phyloP scores from a whole-genome alignment of 2,888 invertebrate species.

The Autographa gamma region DNA sequence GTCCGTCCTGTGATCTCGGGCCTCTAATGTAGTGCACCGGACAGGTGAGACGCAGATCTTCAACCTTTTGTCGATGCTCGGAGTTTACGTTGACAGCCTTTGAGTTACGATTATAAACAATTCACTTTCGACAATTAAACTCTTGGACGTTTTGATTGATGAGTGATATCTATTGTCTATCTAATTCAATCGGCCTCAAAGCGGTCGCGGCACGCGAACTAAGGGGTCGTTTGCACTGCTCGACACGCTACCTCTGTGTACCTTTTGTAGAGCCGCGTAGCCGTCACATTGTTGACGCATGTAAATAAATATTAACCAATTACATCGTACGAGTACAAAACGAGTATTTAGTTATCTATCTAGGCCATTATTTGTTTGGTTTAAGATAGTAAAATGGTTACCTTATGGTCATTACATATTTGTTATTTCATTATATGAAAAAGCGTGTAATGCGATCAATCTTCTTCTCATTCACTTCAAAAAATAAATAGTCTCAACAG shows the following conservation, averaged over 20 bases:
- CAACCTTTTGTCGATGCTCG: conserved; percentile 73
- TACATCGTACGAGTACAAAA: conserved; percentile 21
- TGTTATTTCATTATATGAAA: neutral
- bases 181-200: conserved; percentile 78
- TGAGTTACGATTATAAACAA: conserved; percentile 53
- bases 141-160: conserved; percentile 79
- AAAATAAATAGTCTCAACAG: conserved; percentile 12
- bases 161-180: conserved; percentile 77
- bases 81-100: conserved; percentile 33
- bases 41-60: conserved; percentile 74
- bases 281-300: conserved; percentile 26
- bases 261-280: conserved; percentile 26
- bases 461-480: neutral
- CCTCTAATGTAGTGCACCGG: conserved; percentile 71
- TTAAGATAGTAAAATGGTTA: neutral
- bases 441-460: neutral
- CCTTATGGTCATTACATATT: neutral
- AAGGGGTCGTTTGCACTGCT: conserved; percentile 69
- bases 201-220: conserved; percentile 72
- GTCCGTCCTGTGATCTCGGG: conserved; percentile 75
- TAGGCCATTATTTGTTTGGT: conserved; percentile 7
- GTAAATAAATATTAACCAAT: conserved; percentile 12
- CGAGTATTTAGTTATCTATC: conserved; percentile 21
- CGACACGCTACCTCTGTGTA: conserved; percentile 63
- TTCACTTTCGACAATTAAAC: conserved; percentile 66